A percentile compares a stretch with the other conserved stretches of the same genome.
phyloP scores from a whole-genome alignment of 1,140 invertebrate genomes.

The Brachionus koreanus region DNA sequence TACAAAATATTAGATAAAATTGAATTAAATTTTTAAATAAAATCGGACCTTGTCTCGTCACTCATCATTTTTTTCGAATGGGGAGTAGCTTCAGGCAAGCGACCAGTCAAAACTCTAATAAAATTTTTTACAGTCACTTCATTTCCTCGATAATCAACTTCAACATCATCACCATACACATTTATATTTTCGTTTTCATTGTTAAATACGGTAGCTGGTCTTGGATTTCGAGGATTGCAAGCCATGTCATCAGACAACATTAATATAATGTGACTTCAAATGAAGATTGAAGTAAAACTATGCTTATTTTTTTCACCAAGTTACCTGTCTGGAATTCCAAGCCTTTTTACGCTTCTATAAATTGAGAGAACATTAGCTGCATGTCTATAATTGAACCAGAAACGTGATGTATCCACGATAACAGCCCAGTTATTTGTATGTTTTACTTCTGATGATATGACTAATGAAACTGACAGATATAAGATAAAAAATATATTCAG shows the following conservation, averaged over 20 bases:
- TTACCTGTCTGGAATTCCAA: constrained; percentile 88
- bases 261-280: constrained; percentile 72
- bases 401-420: constrained; percentile 91
- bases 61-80: constrained; percentile 89
- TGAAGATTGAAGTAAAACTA: constrained; percentile 5
- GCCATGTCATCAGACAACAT: constrained; percentile 99
- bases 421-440: constrained; percentile 97
- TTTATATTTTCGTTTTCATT: constrained; percentile 96
- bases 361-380: constrained; percentile 97
- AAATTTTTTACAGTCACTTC: constrained; percentile 98
- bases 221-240: constrained; percentile 92
- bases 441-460: not conserved
- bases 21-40: constrained; percentile 77
- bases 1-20: not conserved
- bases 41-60: constrained; percentile 92
- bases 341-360: constrained; percentile 90
- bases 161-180: constrained; percentile 97
- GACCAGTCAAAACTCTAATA: constrained; percentile 85
- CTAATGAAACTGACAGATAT: not conserved
- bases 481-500: not conserved
- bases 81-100: constrained; percentile 82
- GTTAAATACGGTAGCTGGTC: constrained; percentile 91
- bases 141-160: constrained; percentile 97
- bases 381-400: constrained; percentile 99
- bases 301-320: not conserved